Conservation (phyloP, 2,113 vertebrate genomes). For the Bostrychus sinensis region DNA sequence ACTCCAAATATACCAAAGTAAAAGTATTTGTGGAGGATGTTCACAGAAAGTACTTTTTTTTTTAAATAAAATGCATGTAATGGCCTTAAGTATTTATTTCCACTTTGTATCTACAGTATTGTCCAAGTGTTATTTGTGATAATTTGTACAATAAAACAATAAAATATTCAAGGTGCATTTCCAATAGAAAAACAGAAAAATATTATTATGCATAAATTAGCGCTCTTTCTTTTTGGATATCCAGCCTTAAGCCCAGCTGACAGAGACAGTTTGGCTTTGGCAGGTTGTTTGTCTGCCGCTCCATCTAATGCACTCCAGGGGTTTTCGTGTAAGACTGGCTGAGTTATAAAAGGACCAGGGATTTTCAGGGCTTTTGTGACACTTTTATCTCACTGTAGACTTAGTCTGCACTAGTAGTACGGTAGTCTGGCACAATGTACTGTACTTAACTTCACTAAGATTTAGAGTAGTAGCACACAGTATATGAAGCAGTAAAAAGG, state of each 20-base stretch:
- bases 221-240: conserved; percentile 18
- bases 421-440: background rate
- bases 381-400: background rate
- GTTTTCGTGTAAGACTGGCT: conserved; percentile 20
- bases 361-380: conserved; percentile 17
- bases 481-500: background rate
- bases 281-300: background rate
- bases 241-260: conserved; percentile 20
- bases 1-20: too few species aligned
- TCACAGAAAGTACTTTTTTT: too few species aligned
- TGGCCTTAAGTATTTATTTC: too few species aligned
- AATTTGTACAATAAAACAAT: too few species aligned
- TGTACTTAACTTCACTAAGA: background rate
- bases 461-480: background rate
- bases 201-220: conserved; percentile 10
- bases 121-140: too few species aligned
- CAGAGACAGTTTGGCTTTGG: conserved; percentile 12
- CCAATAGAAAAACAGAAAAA: background rate
- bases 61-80: too few species aligned
- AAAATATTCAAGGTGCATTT: background rate
- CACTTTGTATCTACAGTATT: too few species aligned
- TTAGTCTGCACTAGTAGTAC: too few species aligned
- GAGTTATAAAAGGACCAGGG: conserved; percentile 32
- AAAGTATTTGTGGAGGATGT: too few species aligned
- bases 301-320: conserved; percentile 10